Base-by-base conservation (phyloP, 2,888 invertebrate species). In the Alsophila aescularia region DNA sequence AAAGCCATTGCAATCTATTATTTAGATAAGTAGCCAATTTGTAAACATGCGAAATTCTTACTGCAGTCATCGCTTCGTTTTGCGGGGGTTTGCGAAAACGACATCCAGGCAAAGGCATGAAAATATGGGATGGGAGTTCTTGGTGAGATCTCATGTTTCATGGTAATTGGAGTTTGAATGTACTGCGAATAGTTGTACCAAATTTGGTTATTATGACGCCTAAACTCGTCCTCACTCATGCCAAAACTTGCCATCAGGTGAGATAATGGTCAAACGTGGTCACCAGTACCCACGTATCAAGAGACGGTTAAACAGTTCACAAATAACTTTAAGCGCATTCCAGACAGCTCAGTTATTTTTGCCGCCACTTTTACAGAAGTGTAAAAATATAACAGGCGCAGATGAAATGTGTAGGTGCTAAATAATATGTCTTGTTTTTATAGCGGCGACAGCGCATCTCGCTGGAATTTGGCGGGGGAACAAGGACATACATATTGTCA, bases 381-480 rank as follows among this genome's bases (percentile, higher is more conserved):
- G 40, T 45, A 49, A 49, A 55, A 50, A 55, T 55, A 56, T 51
- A 50, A 58, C 64, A 43, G 52, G 47, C 53, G 54, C 49, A 47
- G 55, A 54, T 60, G 62, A 69, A 54, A 70, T 66, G 69, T 67
- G 71, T 76, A 77, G 73, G 73, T 70, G 75, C 69, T 72, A 65
- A 69, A 70, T 73, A 79, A 73, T 77, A 75, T 70, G 68, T 67
- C 61, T 49, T 64, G 51, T 58, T 70, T 71, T 73, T 73, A 69
- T 60, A 61, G 67, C 49, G n/a, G 43, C 40, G 66, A 70, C 76
- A 74, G 49, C 79, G 62, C 81, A 84, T 73, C 64, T 62, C 59
- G 47, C 55, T 69, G 77, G 83, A 76, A 85, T 83, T 85, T 84
- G 86, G 87, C 86, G 80, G 62, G 64, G 56, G 57, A 54, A 69